Base-by-base conservation (phyloP, 2,797 vertebrate species). In the Falco biarmicus region DNA sequence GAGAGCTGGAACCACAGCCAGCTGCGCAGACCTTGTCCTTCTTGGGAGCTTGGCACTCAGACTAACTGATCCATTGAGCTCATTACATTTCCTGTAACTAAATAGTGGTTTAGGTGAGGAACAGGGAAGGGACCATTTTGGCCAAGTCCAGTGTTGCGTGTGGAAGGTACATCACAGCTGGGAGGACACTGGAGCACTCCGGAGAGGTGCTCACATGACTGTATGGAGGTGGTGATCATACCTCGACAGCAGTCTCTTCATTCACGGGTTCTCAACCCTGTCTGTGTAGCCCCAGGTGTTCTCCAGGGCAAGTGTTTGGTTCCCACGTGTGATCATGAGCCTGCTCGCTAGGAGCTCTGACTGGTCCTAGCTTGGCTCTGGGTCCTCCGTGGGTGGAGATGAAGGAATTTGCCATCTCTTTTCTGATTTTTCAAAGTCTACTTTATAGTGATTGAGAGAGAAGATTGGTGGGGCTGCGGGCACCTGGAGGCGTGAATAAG, bases 281-380 rank as follows among this genome's bases (percentile, higher is more conserved):
- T 59, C 63, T 37, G 29, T n/a, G 24, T 14, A 48, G 43, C 37
- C 29, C 31, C 43, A n/a, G n/a, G 21, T 2, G 2, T 74, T 81
- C 84, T 81, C 69, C 61, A 60, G 45, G 65, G 31, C 48, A 31
- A 39, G 28, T 6, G 2, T 66, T 74, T 59, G 73, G 29, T 61
- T 85, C 28, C 29, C n/a, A 10, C 0, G 0, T 0, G 1, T 25
- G 60, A 80, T 26, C 1, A 4, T 0, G 4, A 47, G 20, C 32
- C 53, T n/a, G 54, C 3, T 15, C 31, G 68, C 21, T 1, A 0
- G 63, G 48, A 78, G 28, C n/a, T 2, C 6, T 2, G 1, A 4
- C 0, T 8, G 48, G 24, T 43, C 22, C 34, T n/a, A 29, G 69
- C 57, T 81, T 9, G 6, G 39, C 48, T 66, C 21, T 1, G 2